Evolutionary conservation across 2,888 invertebrate genomes (phyloP), one percentile per base, ranked within the genome.

Genomic region (Junonia oenone): DNA sequence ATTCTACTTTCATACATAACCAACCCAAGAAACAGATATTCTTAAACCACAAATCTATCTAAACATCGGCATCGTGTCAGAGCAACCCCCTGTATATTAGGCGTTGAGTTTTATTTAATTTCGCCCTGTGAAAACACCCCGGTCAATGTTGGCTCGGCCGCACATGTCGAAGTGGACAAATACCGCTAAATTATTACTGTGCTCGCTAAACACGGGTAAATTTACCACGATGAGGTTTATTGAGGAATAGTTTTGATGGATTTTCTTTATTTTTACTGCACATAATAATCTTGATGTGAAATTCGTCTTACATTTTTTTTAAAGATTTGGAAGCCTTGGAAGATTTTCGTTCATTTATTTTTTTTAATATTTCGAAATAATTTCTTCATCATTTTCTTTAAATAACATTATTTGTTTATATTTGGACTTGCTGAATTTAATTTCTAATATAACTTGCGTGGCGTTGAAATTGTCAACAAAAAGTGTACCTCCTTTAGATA

Each of bases 91-190:
- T 45, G 67, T 58, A 67, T 77, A 83, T 83, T 81, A 83, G 76
- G 69, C 67, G 79, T 66, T 60, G 81, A 79, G 83, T 83, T 83
- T 86, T 84, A 89, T 90, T 90, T 89, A 89, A 88, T 89, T 88
- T 81, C 71, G 83, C 63, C 78, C 73, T 80, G 76, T 76, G 82
- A 83, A 79, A 85, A 87, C 80, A 86, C 68, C 72, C 74, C 72
- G 67, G 78, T 73, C 78, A 82, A 78, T 85, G 88, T 89, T 86
- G 68, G 82, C 78, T 68, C 75, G 75, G 66, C 70, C 80, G 78
- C 78, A 77, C 80, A 80, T 75, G 84, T 73, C 83, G 66, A 75
- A 79, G 77, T 76, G 79, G 77, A 80, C 85, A 87, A 88, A 86
- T 81, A 85, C 76, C 73, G 65, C 68, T 75, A 83, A 90, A 87